These are phyloP conservation scores for Phenganax subtilis DNA, from an alignment of 92 coral and sea anemone species.

Conservation along the genomic window DNA sequence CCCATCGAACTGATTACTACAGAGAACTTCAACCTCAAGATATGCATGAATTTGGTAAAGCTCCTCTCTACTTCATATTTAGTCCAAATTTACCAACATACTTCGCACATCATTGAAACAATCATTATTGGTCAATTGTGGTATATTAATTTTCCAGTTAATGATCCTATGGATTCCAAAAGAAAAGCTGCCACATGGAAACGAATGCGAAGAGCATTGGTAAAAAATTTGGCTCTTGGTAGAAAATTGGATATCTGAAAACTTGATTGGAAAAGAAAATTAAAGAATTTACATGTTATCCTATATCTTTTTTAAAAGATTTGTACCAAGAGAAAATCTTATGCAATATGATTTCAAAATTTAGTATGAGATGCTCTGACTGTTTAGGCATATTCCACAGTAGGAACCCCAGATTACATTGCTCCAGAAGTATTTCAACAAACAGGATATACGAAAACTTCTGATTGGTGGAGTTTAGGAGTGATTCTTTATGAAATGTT, in stretches of 20 bases:
- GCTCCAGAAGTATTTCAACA: slow-evolving; percentile 96
- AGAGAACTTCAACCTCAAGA: slow-evolving; percentile 87
- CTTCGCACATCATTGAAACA: neutral
- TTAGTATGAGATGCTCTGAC: neutral
- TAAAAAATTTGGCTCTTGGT: slow-evolving; percentile 24
- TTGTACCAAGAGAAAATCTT: neutral
- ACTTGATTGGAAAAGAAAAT: neutral
- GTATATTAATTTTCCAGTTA: slow-evolving; percentile 43
- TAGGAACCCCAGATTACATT: slow-evolving; percentile 96
- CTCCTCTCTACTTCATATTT: neutral
- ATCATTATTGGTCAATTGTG: no score
- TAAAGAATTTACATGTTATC: neutral
- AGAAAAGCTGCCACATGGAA: slow-evolving; percentile 99
- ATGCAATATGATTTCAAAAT: neutral
- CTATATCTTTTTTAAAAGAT: neutral
- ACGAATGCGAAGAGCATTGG: slow-evolving; percentile 85
- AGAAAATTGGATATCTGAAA: neutral
- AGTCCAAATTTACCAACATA: neutral
- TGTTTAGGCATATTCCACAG: slow-evolving; percentile 85
- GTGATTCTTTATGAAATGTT: slow-evolving; percentile 96
- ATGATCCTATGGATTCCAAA: slow-evolving; percentile 89
- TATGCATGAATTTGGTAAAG: slow-evolving; percentile 76
- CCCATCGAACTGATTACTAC: slow-evolving; percentile 94
- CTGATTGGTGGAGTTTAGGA: slow-evolving; percentile 97
- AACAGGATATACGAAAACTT: slow-evolving; percentile 78